Percentiles rank a stretch among this genome's conserved stretches.
Conservation (phyloP, 2,888 invertebrate genomes). For the Troides oblongomaculatus region DNA sequence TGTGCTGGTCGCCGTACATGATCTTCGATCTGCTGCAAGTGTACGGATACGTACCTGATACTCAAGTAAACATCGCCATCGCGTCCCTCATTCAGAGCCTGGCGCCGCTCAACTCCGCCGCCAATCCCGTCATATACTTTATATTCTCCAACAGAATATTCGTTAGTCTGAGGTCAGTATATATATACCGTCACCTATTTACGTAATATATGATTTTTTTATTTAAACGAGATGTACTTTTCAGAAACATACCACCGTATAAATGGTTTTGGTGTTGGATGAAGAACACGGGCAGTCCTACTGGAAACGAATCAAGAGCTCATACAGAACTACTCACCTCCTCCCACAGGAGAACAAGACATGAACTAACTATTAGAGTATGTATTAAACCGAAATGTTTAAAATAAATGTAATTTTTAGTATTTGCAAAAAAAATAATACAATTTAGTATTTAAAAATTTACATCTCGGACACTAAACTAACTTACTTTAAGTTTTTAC, state of each 20-base stretch:
- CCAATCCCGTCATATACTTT: constrained; percentile 96
- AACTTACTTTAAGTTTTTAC: too few relatives aligned
- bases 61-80: constrained; percentile 90
- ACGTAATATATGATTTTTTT: not conserved
- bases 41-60: constrained; percentile 87
- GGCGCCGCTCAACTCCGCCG: constrained; percentile 95
- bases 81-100: constrained; percentile 95
- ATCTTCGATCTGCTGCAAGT: constrained; percentile 95
- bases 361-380: constrained; percentile 66
- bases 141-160: constrained; percentile 95
- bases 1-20: constrained; percentile 98
- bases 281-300: constrained; percentile 57
- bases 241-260: constrained; percentile 83
- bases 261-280: constrained; percentile 84
- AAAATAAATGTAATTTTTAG: too few relatives aligned
- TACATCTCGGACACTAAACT: too few relatives aligned
- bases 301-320: constrained; percentile 67
- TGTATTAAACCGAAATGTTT: constrained; percentile 28
- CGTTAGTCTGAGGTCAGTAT: constrained; percentile 84
- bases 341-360: constrained; percentile 66
- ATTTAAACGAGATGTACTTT: not conserved
- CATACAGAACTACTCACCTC: constrained; percentile 78
- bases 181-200: not conserved
- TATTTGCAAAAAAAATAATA: too few relatives aligned
- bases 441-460: too few relatives aligned